Evolutionary conservation across 2,113 vertebrate species (phyloP).

Genomic region (Pholis gunnellus): DNA sequence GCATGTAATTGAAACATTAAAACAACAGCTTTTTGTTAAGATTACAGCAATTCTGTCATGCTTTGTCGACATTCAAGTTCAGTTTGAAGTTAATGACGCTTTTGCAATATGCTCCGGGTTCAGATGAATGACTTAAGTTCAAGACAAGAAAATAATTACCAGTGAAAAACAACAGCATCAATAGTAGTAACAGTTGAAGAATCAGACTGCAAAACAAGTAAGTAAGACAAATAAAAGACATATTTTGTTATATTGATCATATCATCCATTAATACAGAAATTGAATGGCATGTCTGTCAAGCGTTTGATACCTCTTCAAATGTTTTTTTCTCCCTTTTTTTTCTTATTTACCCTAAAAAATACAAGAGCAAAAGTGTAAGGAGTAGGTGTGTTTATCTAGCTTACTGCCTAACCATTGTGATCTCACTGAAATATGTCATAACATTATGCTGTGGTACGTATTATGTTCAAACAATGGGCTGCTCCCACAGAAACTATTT

Average conservation of each 20-base stretch:
- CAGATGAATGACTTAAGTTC: not conserved
- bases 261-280: not conserved
- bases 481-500: not conserved
- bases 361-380: too few relatives aligned
- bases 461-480: not conserved
- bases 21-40: not conserved
- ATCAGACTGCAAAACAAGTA: not conserved
- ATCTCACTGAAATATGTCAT: not conserved
- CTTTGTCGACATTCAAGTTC: not conserved
- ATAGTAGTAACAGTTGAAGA: not conserved
- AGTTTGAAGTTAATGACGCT: not conserved
- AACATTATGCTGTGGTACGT: not conserved
- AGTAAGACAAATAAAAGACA: not conserved
- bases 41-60: not conserved
- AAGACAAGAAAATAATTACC: constrained; percentile 18
- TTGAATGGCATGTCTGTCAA: not conserved
- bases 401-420: not conserved
- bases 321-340: not conserved
- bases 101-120: not conserved
- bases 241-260: not conserved
- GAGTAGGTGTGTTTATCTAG: not conserved
- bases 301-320: not conserved
- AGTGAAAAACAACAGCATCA: not conserved
- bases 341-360: not conserved
- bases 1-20: not conserved